These are phyloP conservation scores for Trigoniulus corallinus DNA, from an alignment of 1,140 invertebrate genomes.

Conservation along the genomic window DNA sequence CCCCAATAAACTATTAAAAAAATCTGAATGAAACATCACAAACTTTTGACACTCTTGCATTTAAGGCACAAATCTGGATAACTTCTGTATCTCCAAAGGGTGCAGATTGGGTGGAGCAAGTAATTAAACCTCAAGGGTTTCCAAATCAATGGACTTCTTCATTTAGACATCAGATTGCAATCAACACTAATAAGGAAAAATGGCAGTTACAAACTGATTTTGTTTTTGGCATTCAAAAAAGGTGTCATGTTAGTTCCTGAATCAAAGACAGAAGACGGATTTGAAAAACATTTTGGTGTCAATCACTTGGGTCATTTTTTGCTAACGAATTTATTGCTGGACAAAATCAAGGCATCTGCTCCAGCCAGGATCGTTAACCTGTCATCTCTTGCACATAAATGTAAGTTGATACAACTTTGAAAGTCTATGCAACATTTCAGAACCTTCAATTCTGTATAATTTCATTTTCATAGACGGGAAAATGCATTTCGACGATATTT, in stretches of 20 bases:
- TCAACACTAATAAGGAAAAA: neutral
- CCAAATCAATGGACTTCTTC: too few species aligned
- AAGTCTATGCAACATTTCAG: neutral
- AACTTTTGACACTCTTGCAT: too few species aligned
- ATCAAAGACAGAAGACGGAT: conserved; percentile 52
- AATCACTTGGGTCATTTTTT: conserved; percentile 74
- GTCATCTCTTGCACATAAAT: conserved; percentile 23
- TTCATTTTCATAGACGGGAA: conserved; percentile 27
- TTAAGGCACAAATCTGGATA: too few species aligned
- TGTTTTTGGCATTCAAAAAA: neutral
- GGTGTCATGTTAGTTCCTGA: conserved; percentile 13
- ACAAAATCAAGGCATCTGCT: conserved; percentile 40
- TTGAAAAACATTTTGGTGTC: conserved; percentile 63
- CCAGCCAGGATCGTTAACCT: conserved; percentile 30
- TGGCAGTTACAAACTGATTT: neutral
- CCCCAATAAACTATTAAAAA: too few species aligned
- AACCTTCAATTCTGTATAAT: neutral
- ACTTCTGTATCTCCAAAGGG: too few species aligned
- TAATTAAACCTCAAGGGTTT: too few species aligned
- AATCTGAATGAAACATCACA: too few species aligned
- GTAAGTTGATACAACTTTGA: conserved; percentile 3
- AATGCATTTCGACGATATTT: conserved; percentile 58
- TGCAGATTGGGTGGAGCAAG: too few species aligned
- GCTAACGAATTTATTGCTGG: conserved; percentile 60
- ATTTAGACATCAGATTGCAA: too few species aligned